Evolutionary conservation across 2,113 vertebrate genomes (phyloP), one percentile per base, ranked within the genome.

Genomic region (Saguinus midas): DNA sequence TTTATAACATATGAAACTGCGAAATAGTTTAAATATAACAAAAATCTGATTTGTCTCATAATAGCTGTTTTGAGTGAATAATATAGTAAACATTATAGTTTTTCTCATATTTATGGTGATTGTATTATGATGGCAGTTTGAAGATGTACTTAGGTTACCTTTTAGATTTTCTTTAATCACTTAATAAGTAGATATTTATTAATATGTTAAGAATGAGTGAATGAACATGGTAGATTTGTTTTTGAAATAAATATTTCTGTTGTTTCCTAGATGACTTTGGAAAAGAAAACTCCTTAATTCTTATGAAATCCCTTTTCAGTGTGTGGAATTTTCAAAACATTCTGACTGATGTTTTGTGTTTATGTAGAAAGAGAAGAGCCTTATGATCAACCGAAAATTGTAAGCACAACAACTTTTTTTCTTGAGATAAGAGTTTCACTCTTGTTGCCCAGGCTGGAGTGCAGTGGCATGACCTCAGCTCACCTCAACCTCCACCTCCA

Each of bases 1-100:
- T 87, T 86, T 84, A 40, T 84, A 80, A 48, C 21, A 29, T 64
- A 12, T 66, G 25, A 58, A 81, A 83, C 23, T 75, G 23, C 1
- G 50, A 86, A 66, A 64, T 78, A 40, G 4, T 81, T 70, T 91
- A 45, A 61, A 50, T 45, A 68, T 81, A 64, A 73, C 20, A 93
- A 86, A 90, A 57, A 17, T 66, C 1, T 86, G 8, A 48, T 73
- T 17, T 78, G 82, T 72, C 43, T 66, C 13, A n/a, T 45, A 58
- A 55, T 87, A 18, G 55, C 58, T 86, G 3, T 58, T 94, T 93
- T 90, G 21, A 85, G 32, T 45, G 80, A 85, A 96, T 75, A 72
- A 57, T 35, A 86, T 58, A 40, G 5, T 32, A 81, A 87, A 86
- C 8, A 68, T 57, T 48, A 95, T 10, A 72, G 29, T 52, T 87